Percentiles rank a stretch among this genome's conserved stretches.
These are phyloP conservation scores for Calidris pygmaea DNA, from an alignment of 2,113 vertebrate species.

Conservation along the genomic window DNA sequence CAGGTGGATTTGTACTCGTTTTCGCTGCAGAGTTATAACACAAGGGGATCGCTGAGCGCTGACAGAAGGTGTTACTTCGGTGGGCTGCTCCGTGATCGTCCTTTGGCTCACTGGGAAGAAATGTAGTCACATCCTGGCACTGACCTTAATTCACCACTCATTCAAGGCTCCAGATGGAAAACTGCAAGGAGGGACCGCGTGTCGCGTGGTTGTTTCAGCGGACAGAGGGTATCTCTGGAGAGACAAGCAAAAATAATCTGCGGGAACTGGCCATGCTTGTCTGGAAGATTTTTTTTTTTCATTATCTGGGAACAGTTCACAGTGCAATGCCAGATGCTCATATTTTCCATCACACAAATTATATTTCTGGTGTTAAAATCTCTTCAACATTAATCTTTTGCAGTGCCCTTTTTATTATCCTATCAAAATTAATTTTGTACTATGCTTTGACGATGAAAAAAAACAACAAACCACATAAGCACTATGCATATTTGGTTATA, in stretches of 20 bases:
- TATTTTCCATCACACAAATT: conserved; percentile 27
- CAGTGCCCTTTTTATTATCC: background rate
- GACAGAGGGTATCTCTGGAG: background rate
- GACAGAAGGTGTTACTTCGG: background rate
- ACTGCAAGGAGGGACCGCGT: background rate
- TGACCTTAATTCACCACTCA: background rate
- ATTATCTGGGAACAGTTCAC: background rate
- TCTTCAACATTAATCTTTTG: background rate
- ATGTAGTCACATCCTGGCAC: background rate
- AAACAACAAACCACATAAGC: background rate
- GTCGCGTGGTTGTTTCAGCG: background rate
- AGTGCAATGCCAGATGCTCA: background rate
- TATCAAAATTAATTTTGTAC: background rate
- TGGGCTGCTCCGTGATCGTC: background rate
- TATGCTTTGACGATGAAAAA: background rate
- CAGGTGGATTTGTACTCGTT: background rate
- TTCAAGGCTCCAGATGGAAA: conserved; percentile 10
- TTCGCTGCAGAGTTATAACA: background rate
- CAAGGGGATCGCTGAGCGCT: background rate
- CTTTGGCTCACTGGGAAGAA: background rate
- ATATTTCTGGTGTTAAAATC: background rate
- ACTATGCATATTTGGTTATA: background rate
- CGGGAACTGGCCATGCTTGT: background rate
- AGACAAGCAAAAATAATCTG: background rate
- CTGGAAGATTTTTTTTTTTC: background rate